Evolutionary conservation across 2,797 vertebrate genomes (phyloP).

Genomic region (Melanotaenia trifasciata): DNA sequence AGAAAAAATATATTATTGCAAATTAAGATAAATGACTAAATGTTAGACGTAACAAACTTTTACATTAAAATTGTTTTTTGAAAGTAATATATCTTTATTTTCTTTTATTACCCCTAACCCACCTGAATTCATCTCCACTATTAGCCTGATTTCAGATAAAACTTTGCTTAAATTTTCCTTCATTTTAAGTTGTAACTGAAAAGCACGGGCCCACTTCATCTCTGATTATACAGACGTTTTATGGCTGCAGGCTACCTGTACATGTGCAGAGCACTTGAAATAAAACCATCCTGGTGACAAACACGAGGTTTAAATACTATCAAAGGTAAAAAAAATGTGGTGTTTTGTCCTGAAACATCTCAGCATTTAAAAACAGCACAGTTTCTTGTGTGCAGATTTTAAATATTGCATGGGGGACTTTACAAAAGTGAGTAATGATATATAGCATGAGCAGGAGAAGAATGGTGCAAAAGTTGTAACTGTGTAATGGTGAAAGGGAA

Average conservation of each 20-base stretch:
- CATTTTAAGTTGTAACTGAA: constrained; percentile 1
- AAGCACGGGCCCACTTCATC: not conserved
- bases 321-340: not conserved
- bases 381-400: not conserved
- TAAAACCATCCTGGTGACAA: constrained; percentile 9
- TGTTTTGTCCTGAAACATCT: not conserved
- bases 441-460: constrained; percentile 3
- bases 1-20: not conserved
- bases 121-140: not conserved
- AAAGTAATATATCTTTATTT: constrained; percentile 10
- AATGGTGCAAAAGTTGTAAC: constrained; percentile 19
- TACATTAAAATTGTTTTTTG: not conserved
- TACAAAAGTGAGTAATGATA: not conserved
- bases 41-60: not conserved
- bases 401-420: not conserved
- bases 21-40: constrained; percentile 1
- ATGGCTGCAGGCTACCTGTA: not conserved
- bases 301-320: constrained; percentile 11
- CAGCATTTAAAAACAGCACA: constrained; percentile 2
- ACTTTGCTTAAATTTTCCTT: constrained; percentile 16
- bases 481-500: constrained; percentile 41
- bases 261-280: not conserved
- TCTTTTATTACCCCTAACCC: not conserved
- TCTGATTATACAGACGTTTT: not conserved
- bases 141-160: not conserved